Evolutionary conservation across 2,113 vertebrate genomes (phyloP).

Genomic region (Rallus limicola): DNA sequence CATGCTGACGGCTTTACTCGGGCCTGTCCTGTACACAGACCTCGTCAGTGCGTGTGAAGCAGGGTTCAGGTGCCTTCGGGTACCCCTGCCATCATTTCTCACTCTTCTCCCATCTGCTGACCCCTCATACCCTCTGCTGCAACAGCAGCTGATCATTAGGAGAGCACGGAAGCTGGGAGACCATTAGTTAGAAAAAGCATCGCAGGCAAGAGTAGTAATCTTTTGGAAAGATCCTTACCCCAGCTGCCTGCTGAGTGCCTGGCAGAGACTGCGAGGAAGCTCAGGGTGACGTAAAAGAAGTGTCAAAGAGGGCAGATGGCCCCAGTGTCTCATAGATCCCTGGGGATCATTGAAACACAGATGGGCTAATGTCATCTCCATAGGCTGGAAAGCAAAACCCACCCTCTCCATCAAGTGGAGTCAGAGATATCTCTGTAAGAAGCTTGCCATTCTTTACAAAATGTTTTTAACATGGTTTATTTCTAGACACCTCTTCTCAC

Average conservation of each 20-base stretch:
- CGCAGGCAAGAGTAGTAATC: neutral
- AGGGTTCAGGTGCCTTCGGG: accelerated
- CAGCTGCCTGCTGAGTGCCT: neutral
- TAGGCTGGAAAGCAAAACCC: neutral
- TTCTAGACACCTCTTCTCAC: neutral
- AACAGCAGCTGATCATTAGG: neutral
- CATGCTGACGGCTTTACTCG: neutral
- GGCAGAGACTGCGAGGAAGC: neutral
- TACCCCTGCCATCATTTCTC: accelerated
- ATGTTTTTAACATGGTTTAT: neutral
- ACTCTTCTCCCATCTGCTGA: neutral
- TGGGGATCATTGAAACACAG: neutral
- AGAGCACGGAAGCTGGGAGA: neutral
- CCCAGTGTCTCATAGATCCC: neutral
- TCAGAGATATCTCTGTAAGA: neutral
- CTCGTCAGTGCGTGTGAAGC: accelerated
- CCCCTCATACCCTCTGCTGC: accelerated
- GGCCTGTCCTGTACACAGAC: neutral
- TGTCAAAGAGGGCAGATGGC: accelerated
- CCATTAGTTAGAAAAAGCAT: neutral
- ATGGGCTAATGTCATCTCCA: neutral
- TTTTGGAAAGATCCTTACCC: neutral
- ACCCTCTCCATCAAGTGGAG: neutral
- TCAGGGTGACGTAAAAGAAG: neutral
- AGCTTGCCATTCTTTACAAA: neutral